Conservation (phyloP, 2,113 vertebrate species). For the Cheirogaleus medius region DNA sequence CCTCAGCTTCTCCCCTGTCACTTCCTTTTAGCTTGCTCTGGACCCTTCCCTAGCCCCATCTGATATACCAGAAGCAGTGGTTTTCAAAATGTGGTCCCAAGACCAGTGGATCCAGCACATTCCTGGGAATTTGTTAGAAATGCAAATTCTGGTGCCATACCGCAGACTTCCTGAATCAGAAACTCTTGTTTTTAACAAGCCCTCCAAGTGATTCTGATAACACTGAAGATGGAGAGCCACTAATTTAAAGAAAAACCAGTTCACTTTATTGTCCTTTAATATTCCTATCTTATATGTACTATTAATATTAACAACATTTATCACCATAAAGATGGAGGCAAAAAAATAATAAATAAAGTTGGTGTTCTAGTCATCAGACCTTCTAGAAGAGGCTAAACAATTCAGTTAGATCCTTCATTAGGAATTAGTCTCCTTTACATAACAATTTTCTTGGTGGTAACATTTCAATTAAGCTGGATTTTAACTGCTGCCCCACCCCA, state of each 20-base stretch:
- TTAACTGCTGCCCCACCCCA: not conserved
- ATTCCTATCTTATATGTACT: not conserved
- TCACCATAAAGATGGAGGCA: not conserved
- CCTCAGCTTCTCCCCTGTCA: not conserved
- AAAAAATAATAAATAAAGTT: not conserved
- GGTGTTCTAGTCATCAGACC: not conserved
- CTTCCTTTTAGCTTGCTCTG: not conserved
- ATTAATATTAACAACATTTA: not conserved
- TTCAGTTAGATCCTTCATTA: not conserved
- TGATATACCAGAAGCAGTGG: not conserved
- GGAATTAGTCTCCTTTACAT: not conserved
- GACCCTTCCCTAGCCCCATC: not conserved
- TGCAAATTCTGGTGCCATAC: not conserved
- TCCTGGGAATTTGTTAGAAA: not conserved
- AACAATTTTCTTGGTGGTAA: not conserved
- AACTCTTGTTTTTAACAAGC: conserved; percentile 3
- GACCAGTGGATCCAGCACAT: not conserved
- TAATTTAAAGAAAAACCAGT: not conserved
- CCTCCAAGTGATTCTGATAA: not conserved
- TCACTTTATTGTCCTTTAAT: not conserved
- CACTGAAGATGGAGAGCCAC: not conserved
- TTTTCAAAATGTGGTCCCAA: conserved; percentile 14
- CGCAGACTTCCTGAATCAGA: not conserved
- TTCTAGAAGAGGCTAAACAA: not conserved
- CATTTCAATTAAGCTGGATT: not conserved